Conservation (phyloP, 2,113 vertebrate genomes). For the Chelonoidis abingdonii region DNA sequence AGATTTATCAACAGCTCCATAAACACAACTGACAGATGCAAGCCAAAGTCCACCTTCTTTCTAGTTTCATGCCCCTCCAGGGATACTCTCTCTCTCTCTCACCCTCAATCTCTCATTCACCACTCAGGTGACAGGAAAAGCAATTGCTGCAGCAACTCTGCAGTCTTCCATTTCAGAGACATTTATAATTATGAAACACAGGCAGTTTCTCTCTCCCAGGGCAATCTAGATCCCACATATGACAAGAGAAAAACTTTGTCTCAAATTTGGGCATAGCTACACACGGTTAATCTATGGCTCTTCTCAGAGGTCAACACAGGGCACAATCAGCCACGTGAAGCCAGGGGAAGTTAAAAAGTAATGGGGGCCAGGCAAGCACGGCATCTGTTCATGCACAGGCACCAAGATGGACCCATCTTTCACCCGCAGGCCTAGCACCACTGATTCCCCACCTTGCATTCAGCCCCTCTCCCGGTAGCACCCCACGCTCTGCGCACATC, state of each 20-base stretch:
- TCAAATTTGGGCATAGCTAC: accelerated
- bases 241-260: accelerated
- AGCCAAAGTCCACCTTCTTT: not conserved
- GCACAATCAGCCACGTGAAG: accelerated
- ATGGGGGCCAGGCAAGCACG: not conserved
- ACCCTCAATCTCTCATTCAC: not conserved
- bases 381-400: not conserved
- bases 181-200: accelerated
- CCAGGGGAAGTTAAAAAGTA: accelerated
- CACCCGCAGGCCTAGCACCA: not conserved
- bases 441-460: not conserved
- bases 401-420: not conserved
- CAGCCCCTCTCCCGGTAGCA: not conserved
- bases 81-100: accelerated
- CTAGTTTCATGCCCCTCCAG: accelerated
- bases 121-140: not conserved
- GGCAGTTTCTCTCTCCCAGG: not conserved
- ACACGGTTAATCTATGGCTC: accelerated
- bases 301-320: accelerated
- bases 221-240: not conserved
- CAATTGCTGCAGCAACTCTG: not conserved
- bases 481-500: accelerated
- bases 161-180: accelerated
- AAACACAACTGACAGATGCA: accelerated
- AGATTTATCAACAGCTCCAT: accelerated